Evolutionary conservation across 92 coral and sea anemone genomes (phyloP), one percentile per base, ranked within the genome.

Genomic region (Umimayanthus chanpuru): DNA sequence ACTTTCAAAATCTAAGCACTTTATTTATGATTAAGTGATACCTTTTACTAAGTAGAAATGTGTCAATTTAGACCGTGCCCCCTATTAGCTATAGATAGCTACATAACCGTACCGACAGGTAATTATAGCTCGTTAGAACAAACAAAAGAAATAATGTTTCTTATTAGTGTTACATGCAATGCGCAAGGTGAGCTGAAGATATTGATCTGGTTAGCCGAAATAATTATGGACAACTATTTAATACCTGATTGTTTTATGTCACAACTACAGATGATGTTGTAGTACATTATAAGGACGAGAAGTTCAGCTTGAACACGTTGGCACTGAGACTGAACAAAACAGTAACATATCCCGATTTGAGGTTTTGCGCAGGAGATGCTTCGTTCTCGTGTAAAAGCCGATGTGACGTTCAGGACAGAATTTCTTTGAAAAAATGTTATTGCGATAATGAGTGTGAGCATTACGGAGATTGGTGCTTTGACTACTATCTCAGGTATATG

Each of bases 381-480:
- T 70, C 15, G 3, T 28, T 26, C 32, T 4, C 75, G 75, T 70
- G 75, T 30, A 30, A 70, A 70, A 28, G 38, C 40, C 75, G 75
- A 70, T 70, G 75, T 70, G 38, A 16, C 9, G 39, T 70, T 70
- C 75, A 28, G 39, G 75, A 70, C 20, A 28, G 75, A 70, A 70
- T 9, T 40, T 26, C 39, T 1, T 9, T 2, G 40, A 26, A 28
- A 0, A 5, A 70, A 0, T 70, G 75, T 30, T 70, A 21, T 70
- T 70, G 75, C 38, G 75, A 70, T 39, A 70, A 12, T 28, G 75
- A 70, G 23, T 70, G 75, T 26, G 38, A 70, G 10, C 75, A 70
- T 70, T 70, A 70, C 40, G 75, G 75, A 28, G 75, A 70, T 14
- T 70, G 75, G 40, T 70, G 75, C 39, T 30, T 12, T 70, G 75